A percentile compares a stretch with the other conserved stretches of the same genome.
These are phyloP conservation scores for Dendroctonus ponderosae DNA, from an alignment of 1,140 invertebrate genomes.

Conservation along the genomic window DNA sequence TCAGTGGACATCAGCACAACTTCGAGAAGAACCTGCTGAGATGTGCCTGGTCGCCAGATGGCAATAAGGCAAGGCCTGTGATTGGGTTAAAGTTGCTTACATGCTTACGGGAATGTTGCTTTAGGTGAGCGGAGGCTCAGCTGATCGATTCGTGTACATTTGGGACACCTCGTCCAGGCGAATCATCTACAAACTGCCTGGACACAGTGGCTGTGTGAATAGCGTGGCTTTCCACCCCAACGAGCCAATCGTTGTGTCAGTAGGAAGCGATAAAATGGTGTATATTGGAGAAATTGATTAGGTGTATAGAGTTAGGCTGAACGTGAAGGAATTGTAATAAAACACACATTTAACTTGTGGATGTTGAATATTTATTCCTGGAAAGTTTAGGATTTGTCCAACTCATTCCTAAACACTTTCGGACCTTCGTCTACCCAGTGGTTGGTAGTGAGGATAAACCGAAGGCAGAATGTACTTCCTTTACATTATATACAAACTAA, in stretches of 20 bases:
- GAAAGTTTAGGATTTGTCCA: no score
- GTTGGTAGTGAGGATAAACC: no score
- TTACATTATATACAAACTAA: no score
- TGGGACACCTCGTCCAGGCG: conserved; percentile 93
- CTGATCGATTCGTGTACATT: conserved; percentile 93
- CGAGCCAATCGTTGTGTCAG: conserved; percentile 92
- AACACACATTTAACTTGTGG: no score
- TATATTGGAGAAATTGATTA: conserved; percentile 93
- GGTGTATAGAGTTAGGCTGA: neutral
- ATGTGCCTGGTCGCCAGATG: conserved; percentile 88
- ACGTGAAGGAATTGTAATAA: no score
- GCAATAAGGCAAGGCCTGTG: conserved; percentile 59
- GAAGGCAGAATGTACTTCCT: no score
- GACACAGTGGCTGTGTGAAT: conserved; percentile 97
- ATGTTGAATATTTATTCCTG: no score
- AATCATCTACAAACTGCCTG: conserved; percentile 95
- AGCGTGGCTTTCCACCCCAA: conserved; percentile 94
- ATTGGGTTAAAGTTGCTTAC: neutral
- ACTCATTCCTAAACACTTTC: no score
- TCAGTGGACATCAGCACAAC: conserved; percentile 86
- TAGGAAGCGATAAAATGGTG: conserved; percentile 93
- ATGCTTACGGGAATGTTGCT: neutral
- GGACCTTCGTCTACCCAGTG: no score
- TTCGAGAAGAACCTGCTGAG: conserved; percentile 94
- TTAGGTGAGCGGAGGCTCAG: conserved; percentile 77